These are phyloP conservation scores for Umimayanthus chanpuru DNA, from an alignment of 92 coral and sea anemone species.

Conservation along the genomic window DNA sequence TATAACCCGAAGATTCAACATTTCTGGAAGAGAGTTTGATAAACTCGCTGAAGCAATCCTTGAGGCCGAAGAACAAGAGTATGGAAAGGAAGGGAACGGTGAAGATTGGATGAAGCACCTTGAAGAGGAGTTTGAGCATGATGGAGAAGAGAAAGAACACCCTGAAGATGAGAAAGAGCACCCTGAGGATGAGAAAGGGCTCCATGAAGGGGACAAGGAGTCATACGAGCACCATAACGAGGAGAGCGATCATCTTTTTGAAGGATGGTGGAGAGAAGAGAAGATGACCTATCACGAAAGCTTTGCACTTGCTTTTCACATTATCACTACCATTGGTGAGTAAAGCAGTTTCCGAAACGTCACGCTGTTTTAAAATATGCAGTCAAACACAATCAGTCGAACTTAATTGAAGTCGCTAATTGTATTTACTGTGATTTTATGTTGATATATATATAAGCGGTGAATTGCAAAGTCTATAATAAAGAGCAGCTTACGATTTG, in stretches of 20 bases:
- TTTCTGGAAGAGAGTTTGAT: slow-evolving; percentile 17
- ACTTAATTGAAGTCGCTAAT: too few species aligned
- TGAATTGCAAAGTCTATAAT: too few species aligned
- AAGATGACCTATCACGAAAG: slow-evolving; percentile 18
- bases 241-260: not conserved
- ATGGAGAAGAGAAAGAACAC: not conserved
- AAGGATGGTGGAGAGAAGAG: not conserved
- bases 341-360: not conserved
- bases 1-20: slow-evolving; percentile 4
- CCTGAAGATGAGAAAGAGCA: not conserved
- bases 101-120: not conserved
- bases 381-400: too few species aligned
- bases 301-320: slow-evolving; percentile 34
- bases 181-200: not conserved
- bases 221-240: not conserved
- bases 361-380: too few species aligned
- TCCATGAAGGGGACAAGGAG: too few species aligned
- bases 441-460: too few species aligned
- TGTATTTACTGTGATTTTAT: too few species aligned
- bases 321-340: slow-evolving; percentile 24
- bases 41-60: not conserved
- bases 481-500: too few species aligned
- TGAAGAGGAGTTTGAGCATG: not conserved
- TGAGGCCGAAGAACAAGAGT: not conserved
- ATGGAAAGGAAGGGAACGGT: not conserved